These are phyloP conservation scores for Volucella zonaria DNA, from an alignment of 2,888 invertebrate species.

Conservation along the genomic window DNA sequence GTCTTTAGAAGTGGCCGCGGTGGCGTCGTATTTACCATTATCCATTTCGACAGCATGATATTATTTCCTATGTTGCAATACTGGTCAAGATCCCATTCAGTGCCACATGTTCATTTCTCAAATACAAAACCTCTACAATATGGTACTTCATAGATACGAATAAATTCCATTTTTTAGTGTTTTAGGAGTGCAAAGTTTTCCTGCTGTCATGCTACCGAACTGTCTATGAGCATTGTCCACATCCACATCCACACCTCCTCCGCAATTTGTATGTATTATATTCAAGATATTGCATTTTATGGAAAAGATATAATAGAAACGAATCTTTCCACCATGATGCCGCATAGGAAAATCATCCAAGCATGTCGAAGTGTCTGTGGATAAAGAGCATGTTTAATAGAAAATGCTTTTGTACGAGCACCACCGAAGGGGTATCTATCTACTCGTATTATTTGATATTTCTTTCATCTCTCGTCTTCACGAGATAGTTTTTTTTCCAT, in stretches of 20 bases:
- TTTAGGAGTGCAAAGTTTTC: slow-evolving; percentile 2
- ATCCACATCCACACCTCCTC: slow-evolving; percentile 39
- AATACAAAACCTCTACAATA: neutral
- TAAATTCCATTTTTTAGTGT: neutral
- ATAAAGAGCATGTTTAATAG: slow-evolving; percentile 48
- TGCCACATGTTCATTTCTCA: slow-evolving; percentile 44
- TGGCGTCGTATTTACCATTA: slow-evolving; percentile 53
- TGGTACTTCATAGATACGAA: slow-evolving; percentile 10
- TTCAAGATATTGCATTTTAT: slow-evolving; percentile 49
- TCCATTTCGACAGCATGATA: slow-evolving; percentile 66
- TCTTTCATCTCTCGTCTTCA: slow-evolving; percentile 42
- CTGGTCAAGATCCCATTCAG: slow-evolving; percentile 65
- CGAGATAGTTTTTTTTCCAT: slow-evolving; percentile 26
- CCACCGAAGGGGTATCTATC: slow-evolving; percentile 8
- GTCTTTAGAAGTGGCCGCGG: no score
- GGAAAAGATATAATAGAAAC: slow-evolving; percentile 13
- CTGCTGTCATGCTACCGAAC: slow-evolving; percentile 21
- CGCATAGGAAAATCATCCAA: slow-evolving; percentile 63
- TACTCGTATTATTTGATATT: slow-evolving; percentile 52
- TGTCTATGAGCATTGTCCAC: slow-evolving; percentile 52
- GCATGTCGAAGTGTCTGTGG: slow-evolving; percentile 49
- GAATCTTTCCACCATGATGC: slow-evolving; percentile 27
- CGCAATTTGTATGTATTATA: slow-evolving; percentile 19
- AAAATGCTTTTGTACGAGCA: slow-evolving; percentile 52
- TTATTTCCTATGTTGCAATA: slow-evolving; percentile 72